These are phyloP conservation scores for Hyaena hyaena DNA, from an alignment of 2,113 vertebrate genomes.

Conservation along the genomic window DNA sequence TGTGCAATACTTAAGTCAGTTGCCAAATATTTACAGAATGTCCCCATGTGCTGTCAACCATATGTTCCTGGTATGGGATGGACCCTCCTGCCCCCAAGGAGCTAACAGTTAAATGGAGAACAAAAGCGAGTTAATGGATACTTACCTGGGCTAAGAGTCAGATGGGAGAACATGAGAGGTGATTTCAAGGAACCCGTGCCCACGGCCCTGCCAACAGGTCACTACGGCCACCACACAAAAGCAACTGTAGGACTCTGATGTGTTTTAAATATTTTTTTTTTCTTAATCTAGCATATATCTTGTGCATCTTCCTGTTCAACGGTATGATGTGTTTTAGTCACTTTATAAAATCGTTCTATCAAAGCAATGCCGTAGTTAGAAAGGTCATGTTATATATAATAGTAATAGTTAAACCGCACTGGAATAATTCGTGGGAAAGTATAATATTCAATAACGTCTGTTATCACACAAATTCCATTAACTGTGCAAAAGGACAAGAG, in stretches of 20 bases:
- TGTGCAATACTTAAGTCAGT: not conserved
- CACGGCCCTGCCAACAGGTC: not conserved
- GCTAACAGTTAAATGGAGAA: not conserved
- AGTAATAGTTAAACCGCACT: not conserved
- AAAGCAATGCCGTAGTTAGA: not conserved
- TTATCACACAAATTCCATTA: not conserved
- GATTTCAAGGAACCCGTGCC: not conserved
- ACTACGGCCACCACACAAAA: not conserved
- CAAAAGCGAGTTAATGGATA: not conserved
- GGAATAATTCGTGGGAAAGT: not conserved
- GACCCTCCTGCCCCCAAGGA: not conserved
- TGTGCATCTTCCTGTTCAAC: not conserved
- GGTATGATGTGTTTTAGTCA: not conserved
- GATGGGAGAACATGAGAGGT: accelerated
- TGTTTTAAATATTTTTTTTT: not conserved
- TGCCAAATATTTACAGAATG: not conserved
- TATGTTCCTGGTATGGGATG: accelerated
- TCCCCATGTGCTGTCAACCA: accelerated
- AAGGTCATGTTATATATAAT: not conserved
- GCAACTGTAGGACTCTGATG: not conserved
- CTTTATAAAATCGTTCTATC: not conserved
- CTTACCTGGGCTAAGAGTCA: accelerated
- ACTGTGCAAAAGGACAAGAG: not conserved
- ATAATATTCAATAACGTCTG: not conserved
- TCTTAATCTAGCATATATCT: not conserved